These are phyloP conservation scores for Podarcis muralis DNA, from an alignment of 2,113 vertebrate genomes.

Conservation along the genomic window DNA sequence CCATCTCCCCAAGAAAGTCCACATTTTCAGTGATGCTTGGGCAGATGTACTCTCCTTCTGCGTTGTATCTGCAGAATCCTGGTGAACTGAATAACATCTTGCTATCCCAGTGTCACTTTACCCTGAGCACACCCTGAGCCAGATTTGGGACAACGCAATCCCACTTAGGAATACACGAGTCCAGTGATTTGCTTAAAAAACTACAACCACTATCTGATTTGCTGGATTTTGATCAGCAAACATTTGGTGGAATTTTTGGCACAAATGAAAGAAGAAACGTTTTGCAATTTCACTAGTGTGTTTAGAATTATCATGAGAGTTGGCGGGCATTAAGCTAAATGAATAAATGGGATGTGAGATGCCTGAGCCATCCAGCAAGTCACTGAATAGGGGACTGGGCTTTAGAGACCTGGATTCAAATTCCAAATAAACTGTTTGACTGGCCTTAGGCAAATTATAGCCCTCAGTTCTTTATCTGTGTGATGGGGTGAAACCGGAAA, in stretches of 20 bases:
- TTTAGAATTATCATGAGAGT: neutral
- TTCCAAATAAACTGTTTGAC: neutral
- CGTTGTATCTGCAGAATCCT: neutral
- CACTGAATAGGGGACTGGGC: neutral
- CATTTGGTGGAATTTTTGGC: neutral
- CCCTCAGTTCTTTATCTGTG: neutral
- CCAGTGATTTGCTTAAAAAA: neutral
- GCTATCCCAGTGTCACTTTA: neutral
- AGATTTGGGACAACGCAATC: neutral
- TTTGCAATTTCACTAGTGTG: neutral
- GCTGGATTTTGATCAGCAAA: neutral
- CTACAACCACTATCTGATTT: neutral
- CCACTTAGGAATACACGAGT: neutral
- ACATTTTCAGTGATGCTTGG: neutral
- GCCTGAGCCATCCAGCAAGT: neutral
- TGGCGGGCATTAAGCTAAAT: neutral
- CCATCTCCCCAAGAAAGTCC: neutral
- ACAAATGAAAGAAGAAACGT: neutral
- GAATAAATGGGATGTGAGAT: too few relatives aligned
- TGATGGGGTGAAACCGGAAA: neutral
- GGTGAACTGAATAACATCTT: neutral
- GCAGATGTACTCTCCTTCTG: slow-evolving; percentile 7
- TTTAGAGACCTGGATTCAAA: neutral
- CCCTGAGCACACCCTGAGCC: neutral
- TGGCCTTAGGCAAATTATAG: neutral